Evolutionary conservation across 2,797 vertebrate genomes (phyloP).

Genomic region (Sebastes umbrosus): DNA sequence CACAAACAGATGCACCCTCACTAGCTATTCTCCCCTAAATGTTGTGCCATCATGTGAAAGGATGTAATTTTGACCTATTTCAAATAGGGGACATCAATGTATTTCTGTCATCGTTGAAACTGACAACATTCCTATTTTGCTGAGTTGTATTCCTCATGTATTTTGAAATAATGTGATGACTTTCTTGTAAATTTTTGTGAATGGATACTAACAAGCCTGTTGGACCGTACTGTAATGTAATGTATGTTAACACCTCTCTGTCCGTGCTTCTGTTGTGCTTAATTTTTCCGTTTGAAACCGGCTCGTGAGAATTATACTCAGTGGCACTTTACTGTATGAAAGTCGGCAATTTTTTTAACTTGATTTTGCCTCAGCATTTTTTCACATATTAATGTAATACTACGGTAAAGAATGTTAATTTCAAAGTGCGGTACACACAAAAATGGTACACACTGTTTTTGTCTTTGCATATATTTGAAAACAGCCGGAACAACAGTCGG

Average conservation of each 20-base stretch:
- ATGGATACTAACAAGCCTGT: background rate
- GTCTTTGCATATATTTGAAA: background rate
- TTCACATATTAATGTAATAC: no score
- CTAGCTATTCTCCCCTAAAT: background rate
- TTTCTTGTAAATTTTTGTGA: background rate
- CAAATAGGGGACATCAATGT: background rate
- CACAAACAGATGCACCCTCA: background rate
- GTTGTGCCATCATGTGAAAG: slow-evolving; percentile 30
- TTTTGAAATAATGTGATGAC: slow-evolving; percentile 6
- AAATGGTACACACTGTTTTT: background rate
- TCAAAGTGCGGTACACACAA: no score
- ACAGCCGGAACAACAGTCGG: background rate
- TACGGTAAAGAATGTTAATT: no score
- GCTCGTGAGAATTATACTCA: background rate
- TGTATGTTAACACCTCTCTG: background rate
- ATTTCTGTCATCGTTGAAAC: background rate
- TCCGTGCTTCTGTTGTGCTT: background rate
- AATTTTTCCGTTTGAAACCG: background rate
- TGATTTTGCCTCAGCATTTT: no score
- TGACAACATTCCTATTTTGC: background rate
- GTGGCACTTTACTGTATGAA: background rate
- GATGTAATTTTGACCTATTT: background rate
- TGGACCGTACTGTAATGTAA: background rate
- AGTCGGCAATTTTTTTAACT: background rate
- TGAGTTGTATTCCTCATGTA: background rate